Base-by-base conservation (phyloP, 2,888 invertebrate species). In the Chrysotoxum bicinctum region DNA sequence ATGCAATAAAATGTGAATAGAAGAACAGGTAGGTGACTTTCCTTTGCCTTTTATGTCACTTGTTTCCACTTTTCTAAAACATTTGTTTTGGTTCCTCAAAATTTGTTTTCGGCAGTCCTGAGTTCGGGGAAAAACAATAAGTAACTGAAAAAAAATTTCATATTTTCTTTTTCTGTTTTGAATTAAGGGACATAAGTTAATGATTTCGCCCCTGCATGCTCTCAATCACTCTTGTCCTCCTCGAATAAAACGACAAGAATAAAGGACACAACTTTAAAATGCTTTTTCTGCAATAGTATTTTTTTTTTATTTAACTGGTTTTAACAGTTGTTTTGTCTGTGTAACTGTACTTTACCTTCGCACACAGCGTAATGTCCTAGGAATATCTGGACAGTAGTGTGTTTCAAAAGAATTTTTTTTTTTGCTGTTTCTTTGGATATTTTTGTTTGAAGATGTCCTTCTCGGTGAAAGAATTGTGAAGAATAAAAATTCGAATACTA, bases 221-320 rank as follows among this genome's bases (percentile, higher is more conserved):
- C 12, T 35, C 23, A n/a, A 9, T 30, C 10, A 45, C 45, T 19
- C 4, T 10, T 45, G 6, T 43, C 3, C 7, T 45, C 6, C 7
- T 16, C 3, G 19, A 45, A 45, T 12, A 45, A 45, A 45, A 45
- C 19, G 45, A 54, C 8, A 62, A 32, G 40, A 40, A 54, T 54
- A 26, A 66, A 70, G 37, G 30, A 40, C 35, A 50, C 14, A 23
- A 23, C 43, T 40, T 45, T 19, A 43, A 68, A 52, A 37, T 43
- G 10, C 30, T 37, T 32, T 16, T 68, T 56, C 40, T 48, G 78
- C 72, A 82, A 54, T 73, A 68, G 43, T 26, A n/a, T n/a, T n/a
- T n/a, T 32, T 9, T 68, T 78, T 66, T 54, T 72, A 50, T 82
- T 21, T 82, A 26, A 72, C 50, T 77, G 58, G 56, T 70, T 56